Base-by-base conservation (phyloP, 2,797 vertebrate genomes). In the Cynopterus sphinx region DNA sequence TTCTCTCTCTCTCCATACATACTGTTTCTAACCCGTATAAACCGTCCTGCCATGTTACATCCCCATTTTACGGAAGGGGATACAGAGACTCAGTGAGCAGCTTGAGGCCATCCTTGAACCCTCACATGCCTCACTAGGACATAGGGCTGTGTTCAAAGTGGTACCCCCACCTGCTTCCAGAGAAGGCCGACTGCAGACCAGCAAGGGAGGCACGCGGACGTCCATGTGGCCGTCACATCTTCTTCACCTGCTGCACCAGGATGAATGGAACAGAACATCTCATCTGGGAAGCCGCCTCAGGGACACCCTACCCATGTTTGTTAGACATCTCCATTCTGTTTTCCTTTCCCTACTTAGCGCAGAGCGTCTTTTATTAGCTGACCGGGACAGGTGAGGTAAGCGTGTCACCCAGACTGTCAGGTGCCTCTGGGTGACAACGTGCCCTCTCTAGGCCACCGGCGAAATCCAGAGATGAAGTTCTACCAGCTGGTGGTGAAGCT, bases 401-500 rank as follows among this genome's bases (percentile, higher is more conserved):
- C 28, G 1, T 1, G 79, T 49, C 65, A 39, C 41, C 81, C 2
- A 12, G 68, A 41, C 67, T 10, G 51, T 73, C 84, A 73, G 67
- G 87, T 65, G 24, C 28, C 92, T 83, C 82, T 59, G 57, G 31
- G 92, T 84, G 82, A 94, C 94, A 95, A 84, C 12, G 13, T 49
- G 95, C 93, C 10, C 92, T 97, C 90, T 79, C 73, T 43, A 90
- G 93, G 36, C 97, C 89, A 65, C 2, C 0, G 8, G 77, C 36
- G 39, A 96, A 94, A 96, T 53, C 71, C 55, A 26, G 51, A 92
- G 94, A 96, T 78, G 92, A 77, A 96, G 92, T 83, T 96, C 96
- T 78, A 84, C 16, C 24, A 67, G 81, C 87, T 87, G 88, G 93
- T 22, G 92, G 95, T 97, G 96, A 96, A 85, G 87, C 87, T 97